phyloP scores from a whole-genome alignment of 1,140 invertebrate genomes.

The Caenorhabditis tropicalis region DNA sequence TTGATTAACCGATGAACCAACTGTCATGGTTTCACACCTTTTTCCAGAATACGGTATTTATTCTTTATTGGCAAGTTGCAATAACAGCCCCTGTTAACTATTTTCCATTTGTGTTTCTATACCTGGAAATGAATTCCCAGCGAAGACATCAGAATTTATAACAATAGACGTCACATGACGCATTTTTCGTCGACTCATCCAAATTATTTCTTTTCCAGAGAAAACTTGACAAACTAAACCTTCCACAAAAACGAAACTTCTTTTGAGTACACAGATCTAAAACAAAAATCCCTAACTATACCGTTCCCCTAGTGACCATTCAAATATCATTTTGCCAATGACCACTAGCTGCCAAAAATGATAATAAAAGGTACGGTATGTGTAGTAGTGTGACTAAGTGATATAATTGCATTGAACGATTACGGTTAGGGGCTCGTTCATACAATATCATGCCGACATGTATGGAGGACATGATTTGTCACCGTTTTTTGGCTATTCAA shows the following conservation, averaged over 20 bases:
- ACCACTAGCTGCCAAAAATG: neutral
- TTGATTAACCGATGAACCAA: neutral
- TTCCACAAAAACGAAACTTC: no score
- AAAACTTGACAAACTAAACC: no score
- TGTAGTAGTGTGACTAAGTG: constrained; percentile 27
- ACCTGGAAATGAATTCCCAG: neutral
- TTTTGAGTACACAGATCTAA: no score
- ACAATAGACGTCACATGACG: constrained; percentile 23
- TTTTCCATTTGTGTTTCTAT: neutral
- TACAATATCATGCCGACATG: constrained; percentile 41
- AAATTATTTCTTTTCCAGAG: neutral
- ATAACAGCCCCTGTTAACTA: no score
- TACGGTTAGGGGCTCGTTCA: neutral
- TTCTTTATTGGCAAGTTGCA: no score
- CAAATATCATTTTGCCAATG: neutral
- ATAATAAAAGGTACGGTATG: constrained; percentile 22
- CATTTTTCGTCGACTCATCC: constrained; percentile 21
- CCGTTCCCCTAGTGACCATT: neutral
- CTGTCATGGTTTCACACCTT: neutral
- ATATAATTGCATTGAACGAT: constrained; percentile 40
- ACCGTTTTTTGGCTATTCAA: neutral
- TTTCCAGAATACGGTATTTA: no score
- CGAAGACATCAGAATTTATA: neutral
- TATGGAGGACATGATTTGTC: constrained; percentile 30
- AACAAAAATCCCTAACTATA: neutral